phyloP scores from a whole-genome alignment of 2,888 invertebrate species.

The Pinctada fucata region DNA sequence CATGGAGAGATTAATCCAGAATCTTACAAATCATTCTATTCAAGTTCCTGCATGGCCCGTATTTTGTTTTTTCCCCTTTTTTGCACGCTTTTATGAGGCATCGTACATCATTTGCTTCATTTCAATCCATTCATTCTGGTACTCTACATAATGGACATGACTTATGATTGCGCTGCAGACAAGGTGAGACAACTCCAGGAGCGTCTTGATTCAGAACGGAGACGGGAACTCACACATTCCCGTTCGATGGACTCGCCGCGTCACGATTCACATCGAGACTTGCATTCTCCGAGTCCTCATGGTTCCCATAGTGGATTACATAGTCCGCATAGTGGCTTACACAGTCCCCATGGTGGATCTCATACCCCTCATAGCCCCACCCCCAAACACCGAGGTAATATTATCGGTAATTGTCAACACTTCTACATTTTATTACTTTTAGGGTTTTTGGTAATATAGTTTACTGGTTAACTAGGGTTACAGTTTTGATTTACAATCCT shows the following conservation, averaged over 20 bases:
- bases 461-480: background rate
- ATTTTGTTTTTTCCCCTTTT: constrained; percentile 6
- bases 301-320: constrained; percentile 32
- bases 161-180: constrained; percentile 34
- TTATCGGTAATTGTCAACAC: constrained; percentile 36
- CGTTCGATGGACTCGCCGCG: constrained; percentile 22
- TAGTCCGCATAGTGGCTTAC: constrained; percentile 25
- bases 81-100: background rate
- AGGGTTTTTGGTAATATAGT: background rate
- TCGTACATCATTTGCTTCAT: background rate
- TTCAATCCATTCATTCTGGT: constrained; percentile 1
- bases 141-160: background rate
- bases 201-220: constrained; percentile 35
- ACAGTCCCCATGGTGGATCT: constrained; percentile 21
- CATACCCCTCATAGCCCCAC: constrained; percentile 27
- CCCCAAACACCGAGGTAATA: constrained; percentile 44
- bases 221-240: constrained; percentile 29
- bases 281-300: constrained; percentile 21
- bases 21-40: no score
- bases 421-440: constrained; percentile 13
- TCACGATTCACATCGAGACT: background rate
- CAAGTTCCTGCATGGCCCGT: background rate
- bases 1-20: no score
- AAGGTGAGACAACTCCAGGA: constrained; percentile 44
- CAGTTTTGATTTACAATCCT: background rate